Evolutionary conservation across 2,113 vertebrate species (phyloP).

Genomic region (Cisticola juncidis): DNA sequence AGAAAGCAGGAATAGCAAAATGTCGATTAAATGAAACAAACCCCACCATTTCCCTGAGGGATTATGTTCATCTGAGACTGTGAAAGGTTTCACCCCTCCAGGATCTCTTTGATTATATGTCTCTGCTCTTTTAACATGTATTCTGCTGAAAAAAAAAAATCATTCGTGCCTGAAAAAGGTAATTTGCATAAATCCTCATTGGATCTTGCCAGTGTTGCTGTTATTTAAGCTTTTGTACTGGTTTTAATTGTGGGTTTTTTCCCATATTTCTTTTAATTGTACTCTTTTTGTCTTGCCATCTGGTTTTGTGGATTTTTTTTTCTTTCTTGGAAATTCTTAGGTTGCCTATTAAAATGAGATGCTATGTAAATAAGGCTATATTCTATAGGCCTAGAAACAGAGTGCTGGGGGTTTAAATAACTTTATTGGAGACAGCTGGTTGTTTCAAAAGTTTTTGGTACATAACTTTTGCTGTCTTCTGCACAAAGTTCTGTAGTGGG

Average conservation of each 20-base stretch:
- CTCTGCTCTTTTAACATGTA: neutral
- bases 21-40: neutral
- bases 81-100: neutral
- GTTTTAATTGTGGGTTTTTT: neutral
- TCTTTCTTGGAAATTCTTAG: neutral
- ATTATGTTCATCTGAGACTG: neutral
- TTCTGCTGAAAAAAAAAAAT: neutral
- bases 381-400: neutral
- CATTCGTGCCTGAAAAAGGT: neutral
- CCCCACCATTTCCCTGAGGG: neutral
- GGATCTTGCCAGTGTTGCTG: neutral
- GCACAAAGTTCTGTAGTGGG: neutral
- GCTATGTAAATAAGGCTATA: neutral
- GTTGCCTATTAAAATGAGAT: neutral
- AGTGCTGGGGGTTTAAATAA: neutral
- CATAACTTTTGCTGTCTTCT: neutral
- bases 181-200: conserved; percentile 14
- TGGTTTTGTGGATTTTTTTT: neutral
- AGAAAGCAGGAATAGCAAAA: neutral
- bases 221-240: neutral
- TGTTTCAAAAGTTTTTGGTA: neutral
- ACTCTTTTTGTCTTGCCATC: conserved; percentile 12
- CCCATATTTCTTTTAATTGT: neutral
- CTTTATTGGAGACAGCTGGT: neutral
- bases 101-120: neutral